Evolutionary conservation across 2,113 vertebrate genomes (phyloP), one percentile per base, ranked within the genome.

Genomic region (Pelmatolapia mariae): DNA sequence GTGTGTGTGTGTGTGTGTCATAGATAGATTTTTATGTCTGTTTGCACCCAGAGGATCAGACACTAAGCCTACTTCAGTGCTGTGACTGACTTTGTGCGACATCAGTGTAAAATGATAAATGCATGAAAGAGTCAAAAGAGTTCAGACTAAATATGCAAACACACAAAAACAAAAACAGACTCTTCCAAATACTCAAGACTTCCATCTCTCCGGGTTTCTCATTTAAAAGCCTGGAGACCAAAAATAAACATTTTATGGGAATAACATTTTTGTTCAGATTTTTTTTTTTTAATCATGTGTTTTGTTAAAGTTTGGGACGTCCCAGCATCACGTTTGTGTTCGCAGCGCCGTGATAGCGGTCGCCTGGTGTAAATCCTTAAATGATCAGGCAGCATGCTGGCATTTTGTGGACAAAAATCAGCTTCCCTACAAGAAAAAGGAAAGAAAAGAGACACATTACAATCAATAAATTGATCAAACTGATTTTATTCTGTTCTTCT

Each of bases 1-100:
- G 36, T 36, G 33, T 36, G 3, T 36, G 33, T 36, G 8, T 22
- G 19, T 11, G n/a, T 22, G 19, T 12, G 10, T 24, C 1, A 56
- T 56, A 22, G 22, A 8, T 56, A 26, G 22, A 57, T n/a, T n/a
- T 57, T 5, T 57, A 12, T 57, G 7, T 0, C 4, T 0, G 8
- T 19, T 50, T 50, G 47, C 47, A 50, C 18, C 16, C 47, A 50
- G 47, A 19, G 47, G 47, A 50, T 52, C 8, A 10, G 8, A 52
- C 8, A 52, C 1, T 52, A 10, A 52, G 18, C 8, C 4, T 24
- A 16, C 24, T 29, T 57, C 13, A 9, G 24, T 57, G 56, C 13
- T 29, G 4, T 29, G 24, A 57, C 56, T 57, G 56, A 16, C 24
- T 59, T 59, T 29, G 13, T 29, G 56, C 8, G 24, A 29, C 24